A percentile compares a stretch with the other conserved stretches of the same genome.
These are phyloP conservation scores for Eulemur mongoz DNA, from an alignment of 2,797 vertebrate genomes.

Conservation along the genomic window DNA sequence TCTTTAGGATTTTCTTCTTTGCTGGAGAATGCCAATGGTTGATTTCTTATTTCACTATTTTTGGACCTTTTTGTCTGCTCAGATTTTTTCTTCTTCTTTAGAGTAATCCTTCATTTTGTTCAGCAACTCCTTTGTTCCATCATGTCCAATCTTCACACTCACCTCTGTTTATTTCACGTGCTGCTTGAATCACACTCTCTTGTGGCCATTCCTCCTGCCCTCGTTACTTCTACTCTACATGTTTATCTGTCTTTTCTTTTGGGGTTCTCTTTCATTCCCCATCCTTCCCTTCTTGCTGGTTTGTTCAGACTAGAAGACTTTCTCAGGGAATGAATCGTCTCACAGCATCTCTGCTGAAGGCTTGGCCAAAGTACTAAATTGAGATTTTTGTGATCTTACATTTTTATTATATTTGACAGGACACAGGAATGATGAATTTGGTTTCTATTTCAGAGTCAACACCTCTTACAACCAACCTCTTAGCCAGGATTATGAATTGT, in stretches of 20 bases:
- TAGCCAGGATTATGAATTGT: background rate
- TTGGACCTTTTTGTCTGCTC: background rate
- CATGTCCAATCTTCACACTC: background rate
- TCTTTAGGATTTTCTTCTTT: background rate
- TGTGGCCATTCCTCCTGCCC: background rate
- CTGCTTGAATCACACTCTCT: background rate
- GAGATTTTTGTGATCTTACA: background rate
- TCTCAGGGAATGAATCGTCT: background rate
- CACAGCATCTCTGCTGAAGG: background rate
- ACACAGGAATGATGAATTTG: background rate
- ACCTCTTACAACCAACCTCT: background rate
- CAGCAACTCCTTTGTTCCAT: background rate
- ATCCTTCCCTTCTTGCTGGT: background rate
- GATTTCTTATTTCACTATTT: background rate
- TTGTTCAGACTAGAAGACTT: background rate
- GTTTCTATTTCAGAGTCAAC: background rate
- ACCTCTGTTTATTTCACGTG: background rate
- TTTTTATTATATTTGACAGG: background rate
- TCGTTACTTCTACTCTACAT: background rate
- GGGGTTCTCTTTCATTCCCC: background rate
- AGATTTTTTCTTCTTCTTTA: background rate
- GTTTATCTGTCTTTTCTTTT: background rate
- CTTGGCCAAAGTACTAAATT: background rate
- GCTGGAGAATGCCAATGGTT: background rate
- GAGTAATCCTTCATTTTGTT: background rate